phyloP scores from a whole-genome alignment of 2,888 invertebrate genomes.

The Geotrupes spiniger region DNA sequence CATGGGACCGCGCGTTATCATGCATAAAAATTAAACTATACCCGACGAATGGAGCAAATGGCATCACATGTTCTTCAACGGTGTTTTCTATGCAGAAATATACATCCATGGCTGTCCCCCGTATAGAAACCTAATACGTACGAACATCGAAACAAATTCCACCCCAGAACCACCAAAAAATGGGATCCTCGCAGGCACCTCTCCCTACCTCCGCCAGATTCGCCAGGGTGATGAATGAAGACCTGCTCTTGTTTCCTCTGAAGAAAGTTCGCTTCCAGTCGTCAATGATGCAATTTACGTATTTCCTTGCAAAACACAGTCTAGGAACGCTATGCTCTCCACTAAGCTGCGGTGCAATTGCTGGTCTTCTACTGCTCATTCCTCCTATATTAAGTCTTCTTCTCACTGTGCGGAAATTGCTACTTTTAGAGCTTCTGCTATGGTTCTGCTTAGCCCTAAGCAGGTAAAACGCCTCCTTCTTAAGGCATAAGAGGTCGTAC shows the following conservation, averaged over 20 bases:
- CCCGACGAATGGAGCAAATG: not conserved
- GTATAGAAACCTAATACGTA: not conserved
- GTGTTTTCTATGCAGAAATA: constrained; percentile 3
- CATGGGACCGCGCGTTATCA: not conserved
- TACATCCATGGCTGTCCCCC: not conserved
- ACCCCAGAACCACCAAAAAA: not conserved
- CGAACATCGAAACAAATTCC: too few relatives aligned
- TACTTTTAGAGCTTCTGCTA: constrained; percentile 1
- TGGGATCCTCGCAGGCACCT: not conserved
- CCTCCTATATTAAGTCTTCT: constrained; percentile 5
- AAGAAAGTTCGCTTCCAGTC: not conserved
- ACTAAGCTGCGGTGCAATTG: constrained; percentile 6
- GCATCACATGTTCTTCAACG: not conserved
- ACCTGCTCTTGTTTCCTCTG: not conserved
- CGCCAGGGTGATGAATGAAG: not conserved
- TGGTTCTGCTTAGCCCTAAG: not conserved
- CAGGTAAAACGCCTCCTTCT: too few relatives aligned
- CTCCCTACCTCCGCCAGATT: not conserved
- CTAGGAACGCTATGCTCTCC: constrained; percentile 5
- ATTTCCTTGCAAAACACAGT: constrained; percentile 1
- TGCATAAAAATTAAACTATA: not conserved
- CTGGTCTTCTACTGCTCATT: constrained; percentile 13
- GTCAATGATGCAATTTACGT: not conserved
- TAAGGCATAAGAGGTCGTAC: too few relatives aligned
- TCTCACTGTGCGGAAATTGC: not conserved